A percentile compares a stretch with the other conserved stretches of the same genome.
phyloP scores from a whole-genome alignment of 2,888 invertebrate species.

The Spilosoma lubricipeda region DNA sequence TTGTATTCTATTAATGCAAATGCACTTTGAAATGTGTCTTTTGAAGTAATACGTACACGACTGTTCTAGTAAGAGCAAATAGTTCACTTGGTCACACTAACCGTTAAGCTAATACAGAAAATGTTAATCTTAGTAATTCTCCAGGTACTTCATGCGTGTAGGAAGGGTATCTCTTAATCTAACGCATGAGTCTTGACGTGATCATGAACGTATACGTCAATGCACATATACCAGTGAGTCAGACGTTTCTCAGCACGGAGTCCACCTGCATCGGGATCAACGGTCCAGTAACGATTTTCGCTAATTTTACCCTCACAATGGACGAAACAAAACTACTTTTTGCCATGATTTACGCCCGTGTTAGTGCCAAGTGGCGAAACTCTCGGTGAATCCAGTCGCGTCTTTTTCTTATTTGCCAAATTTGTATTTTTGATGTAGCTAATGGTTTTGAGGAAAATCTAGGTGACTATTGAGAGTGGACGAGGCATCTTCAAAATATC shows the following conservation, averaged over 20 bases:
- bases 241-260: constrained; percentile 23
- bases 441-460: background rate
- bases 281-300: constrained; percentile 64
- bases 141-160: constrained; percentile 22
- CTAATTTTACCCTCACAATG: constrained; percentile 62
- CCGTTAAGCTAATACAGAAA: constrained; percentile 25
- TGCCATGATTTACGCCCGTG: constrained; percentile 42
- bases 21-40: background rate
- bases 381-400: constrained; percentile 23
- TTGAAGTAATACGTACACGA: background rate
- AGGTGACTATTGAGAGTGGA: background rate
- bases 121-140: constrained; percentile 12
- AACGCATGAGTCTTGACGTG: constrained; percentile 40
- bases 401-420: constrained; percentile 16
- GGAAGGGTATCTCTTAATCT: constrained; percentile 43
- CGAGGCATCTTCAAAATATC: background rate
- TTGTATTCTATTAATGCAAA: background rate
- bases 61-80: constrained; percentile 1
- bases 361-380: constrained; percentile 34
- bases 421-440: constrained; percentile 32
- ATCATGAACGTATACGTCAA: constrained; percentile 23
- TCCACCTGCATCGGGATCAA: constrained; percentile 62
- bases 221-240: constrained; percentile 34
- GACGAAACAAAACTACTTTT: constrained; percentile 45
- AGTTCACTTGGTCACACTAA: constrained; percentile 15